Base-by-base conservation (phyloP, 1,140 invertebrate species). In the Drosophila busckii region DNA sequence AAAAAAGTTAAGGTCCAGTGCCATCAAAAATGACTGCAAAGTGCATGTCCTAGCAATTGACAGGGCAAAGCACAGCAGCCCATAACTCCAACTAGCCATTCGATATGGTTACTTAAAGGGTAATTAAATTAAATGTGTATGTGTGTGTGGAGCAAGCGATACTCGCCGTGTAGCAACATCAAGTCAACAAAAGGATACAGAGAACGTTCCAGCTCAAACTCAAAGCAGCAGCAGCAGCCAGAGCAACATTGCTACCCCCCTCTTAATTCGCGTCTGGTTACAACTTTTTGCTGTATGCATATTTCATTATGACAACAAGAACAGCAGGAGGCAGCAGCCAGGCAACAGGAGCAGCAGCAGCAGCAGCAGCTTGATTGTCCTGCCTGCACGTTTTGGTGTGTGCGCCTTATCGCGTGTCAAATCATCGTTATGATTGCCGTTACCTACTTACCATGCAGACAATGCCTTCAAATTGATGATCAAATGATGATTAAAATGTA, bases 61-160 rank as follows among this genome's bases (percentile, higher is more conserved):
- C 35, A 40, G 22, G 26, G n/a, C 12, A 4, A 12, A 10, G 19
- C n/a, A 10, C 6, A 26, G 53, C 19, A 20, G 28, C 20, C 26
- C 54, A 64, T 60, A 82, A 62, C 69, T 73, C 64, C 40, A 67
- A 73, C 61, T 73, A 75, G 68, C 54, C 67, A 84, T 84, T 84
- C 73, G 82, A 84, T 84, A 73, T 67, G 82, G 82, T 84, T 85
- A 82, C 82, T 85, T 82, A 85, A 84, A 82, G 62, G 73, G 82
- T 85, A 84, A 84, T 84, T 84, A 84, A 84, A 85, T 84, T 84
- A 84, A 82, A 46, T 71, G 68, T 41, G 41, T 31, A 49, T n/a
- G n/a, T n/a, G 16, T 46, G 29, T 31, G 16, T 56, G 40, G 32
- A 56, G 50, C 31, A 59, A 50, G 32, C 48, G 40, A 25, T n/a